Percentiles rank a stretch among this genome's conserved stretches.
phyloP scores from a whole-genome alignment of 2,113 vertebrate species.

The Phrynosoma blainvillii region DNA sequence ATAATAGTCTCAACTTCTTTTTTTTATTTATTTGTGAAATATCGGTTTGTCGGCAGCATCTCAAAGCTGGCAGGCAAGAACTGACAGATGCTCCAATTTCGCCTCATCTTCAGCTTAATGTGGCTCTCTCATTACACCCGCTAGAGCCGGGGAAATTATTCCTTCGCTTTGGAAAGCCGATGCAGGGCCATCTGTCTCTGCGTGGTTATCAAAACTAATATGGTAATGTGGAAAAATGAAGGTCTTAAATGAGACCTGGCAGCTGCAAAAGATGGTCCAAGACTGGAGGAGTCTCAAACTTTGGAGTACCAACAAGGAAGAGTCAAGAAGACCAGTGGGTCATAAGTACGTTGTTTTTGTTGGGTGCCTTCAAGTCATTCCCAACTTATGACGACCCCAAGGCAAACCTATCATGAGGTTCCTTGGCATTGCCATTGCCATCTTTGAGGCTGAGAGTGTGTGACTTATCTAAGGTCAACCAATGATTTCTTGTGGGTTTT shows the following conservation, averaged over 20 bases:
- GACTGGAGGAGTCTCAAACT: not conserved
- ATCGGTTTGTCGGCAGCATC: constrained; percentile 78
- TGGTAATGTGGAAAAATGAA: constrained; percentile 69
- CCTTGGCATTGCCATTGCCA: too few species aligned
- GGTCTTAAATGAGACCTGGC: constrained; percentile 67
- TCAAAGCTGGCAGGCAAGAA: constrained; percentile 75
- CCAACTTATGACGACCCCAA: too few species aligned
- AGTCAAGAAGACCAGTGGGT: not conserved
- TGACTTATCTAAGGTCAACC: too few species aligned
- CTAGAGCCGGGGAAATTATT: constrained; percentile 80
- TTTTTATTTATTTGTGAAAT: constrained; percentile 74
- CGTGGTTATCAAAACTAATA: constrained; percentile 82
- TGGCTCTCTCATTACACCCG: constrained; percentile 77
- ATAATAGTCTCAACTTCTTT: constrained; percentile 70
- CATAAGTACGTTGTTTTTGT: too few species aligned
- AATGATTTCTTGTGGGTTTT: too few species aligned
- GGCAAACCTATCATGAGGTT: too few species aligned
- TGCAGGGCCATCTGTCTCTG: constrained; percentile 84
- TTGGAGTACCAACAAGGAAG: not conserved
- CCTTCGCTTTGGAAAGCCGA: constrained; percentile 81
- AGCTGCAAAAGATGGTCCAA: constrained; percentile 33
- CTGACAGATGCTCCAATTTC: constrained; percentile 83
- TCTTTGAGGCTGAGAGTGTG: too few species aligned
- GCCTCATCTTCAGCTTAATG: constrained; percentile 83
- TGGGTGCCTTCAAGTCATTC: too few species aligned